phyloP scores from a whole-genome alignment of 1,140 invertebrate genomes.

The Whitmania pigra region DNA sequence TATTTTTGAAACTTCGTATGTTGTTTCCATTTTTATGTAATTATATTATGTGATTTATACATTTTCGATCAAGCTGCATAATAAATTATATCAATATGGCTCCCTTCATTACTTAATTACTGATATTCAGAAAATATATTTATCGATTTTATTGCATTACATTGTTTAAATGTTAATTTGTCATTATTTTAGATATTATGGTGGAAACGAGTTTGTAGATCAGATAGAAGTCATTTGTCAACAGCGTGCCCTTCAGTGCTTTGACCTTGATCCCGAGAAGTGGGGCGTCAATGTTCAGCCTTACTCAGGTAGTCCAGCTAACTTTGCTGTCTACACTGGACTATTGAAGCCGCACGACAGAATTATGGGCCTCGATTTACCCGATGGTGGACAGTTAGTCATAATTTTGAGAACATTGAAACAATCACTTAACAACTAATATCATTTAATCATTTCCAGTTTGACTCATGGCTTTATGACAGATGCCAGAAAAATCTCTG shows the following conservation, averaged over 20 bases:
- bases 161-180: not conserved
- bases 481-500: slow-evolving; percentile 78
- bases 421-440: not conserved
- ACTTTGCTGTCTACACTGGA: slow-evolving; percentile 68
- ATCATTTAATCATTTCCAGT: slow-evolving; percentile 21
- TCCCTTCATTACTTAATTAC: no score
- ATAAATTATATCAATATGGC: no score
- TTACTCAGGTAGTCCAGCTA: slow-evolving; percentile 90
- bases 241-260: slow-evolving; percentile 70
- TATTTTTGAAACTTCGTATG: no score
- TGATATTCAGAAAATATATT: no score
- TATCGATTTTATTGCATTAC: no score
- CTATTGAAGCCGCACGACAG: slow-evolving; percentile 69
- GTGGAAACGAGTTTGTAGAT: slow-evolving; percentile 92
- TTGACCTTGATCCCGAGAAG: slow-evolving; percentile 60
- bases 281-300: slow-evolving; percentile 99
- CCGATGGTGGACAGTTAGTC: slow-evolving; percentile 75
- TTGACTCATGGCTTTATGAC: slow-evolving; percentile 85
- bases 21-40: no score
- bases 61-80: no score
- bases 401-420: not conserved
- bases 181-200: slow-evolving; percentile 62
- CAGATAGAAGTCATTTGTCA: slow-evolving; percentile 79
- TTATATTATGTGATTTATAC: no score
- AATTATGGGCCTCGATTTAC: slow-evolving; percentile 86